Conservation (phyloP, 1,140 invertebrate genomes). For the Caenorhabditis briggsae region DNA sequence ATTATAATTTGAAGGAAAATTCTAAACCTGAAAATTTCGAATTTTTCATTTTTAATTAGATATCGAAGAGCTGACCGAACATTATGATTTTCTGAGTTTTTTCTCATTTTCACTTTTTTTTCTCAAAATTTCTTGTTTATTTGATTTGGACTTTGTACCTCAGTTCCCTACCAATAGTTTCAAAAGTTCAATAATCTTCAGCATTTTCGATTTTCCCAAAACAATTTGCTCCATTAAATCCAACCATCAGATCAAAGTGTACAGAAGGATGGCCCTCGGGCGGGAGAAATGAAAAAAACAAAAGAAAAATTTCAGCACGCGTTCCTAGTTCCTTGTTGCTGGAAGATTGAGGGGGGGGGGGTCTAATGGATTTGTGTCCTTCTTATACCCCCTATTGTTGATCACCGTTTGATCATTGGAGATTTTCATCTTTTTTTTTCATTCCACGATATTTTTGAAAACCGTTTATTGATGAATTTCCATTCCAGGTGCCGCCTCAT, state of each 20-base stretch:
- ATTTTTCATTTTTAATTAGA: too few species aligned
- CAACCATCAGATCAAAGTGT: not conserved
- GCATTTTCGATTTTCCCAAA: too few species aligned
- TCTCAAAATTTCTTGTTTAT: too few species aligned
- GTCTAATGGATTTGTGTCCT: constrained; percentile 3
- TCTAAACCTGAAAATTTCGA: too few species aligned
- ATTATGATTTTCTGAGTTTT: too few species aligned
- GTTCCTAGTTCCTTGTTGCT: not conserved
- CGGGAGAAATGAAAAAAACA: not conserved
- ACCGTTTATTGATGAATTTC: not conserved
- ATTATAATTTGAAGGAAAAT: too few species aligned
- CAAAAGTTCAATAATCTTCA: too few species aligned
- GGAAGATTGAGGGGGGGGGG: not conserved
- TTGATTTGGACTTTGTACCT: too few species aligned
- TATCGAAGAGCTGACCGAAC: too few species aligned
- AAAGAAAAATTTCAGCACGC: not conserved
- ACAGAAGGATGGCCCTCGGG: not conserved
- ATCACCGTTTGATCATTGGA: not conserved
- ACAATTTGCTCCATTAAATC: not conserved
- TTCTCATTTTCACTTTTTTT: too few species aligned
- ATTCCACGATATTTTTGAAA: not conserved
- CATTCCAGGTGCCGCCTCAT: constrained; percentile 20
- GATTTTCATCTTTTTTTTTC: not conserved
- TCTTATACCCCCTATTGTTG: not conserved
- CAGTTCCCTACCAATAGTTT: too few species aligned